phyloP scores from a whole-genome alignment of 2,888 invertebrate genomes.

The Tetragonula carbonaria region DNA sequence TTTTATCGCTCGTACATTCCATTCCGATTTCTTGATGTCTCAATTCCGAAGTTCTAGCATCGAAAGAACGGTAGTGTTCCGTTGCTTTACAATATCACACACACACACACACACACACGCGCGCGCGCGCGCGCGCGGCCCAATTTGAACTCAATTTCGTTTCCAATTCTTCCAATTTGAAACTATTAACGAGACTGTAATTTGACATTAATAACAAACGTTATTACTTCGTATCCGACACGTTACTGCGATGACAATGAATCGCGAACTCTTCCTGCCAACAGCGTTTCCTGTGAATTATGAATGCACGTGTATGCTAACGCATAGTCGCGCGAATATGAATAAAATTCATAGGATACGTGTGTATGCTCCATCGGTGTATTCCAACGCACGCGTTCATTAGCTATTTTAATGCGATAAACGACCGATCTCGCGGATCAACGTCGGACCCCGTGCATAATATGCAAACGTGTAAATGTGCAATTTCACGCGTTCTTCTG shows the following conservation, averaged over 20 bases:
- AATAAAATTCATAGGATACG: too few species aligned
- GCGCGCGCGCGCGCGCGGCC: too few species aligned
- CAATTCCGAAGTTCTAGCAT: too few species aligned
- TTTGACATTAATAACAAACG: too few species aligned
- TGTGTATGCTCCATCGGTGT: background rate
- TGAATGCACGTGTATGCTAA: too few species aligned
- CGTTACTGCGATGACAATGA: background rate
- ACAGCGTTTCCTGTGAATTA: too few species aligned
- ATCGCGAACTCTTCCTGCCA: background rate
- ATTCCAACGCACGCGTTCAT: conserved; percentile 55
- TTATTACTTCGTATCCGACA: background rate
- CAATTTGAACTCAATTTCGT: background rate
- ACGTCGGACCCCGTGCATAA: conserved; percentile 28
- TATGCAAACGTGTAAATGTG: conserved; percentile 35
- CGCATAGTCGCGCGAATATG: too few species aligned
- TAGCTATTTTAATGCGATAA: conserved; percentile 61
- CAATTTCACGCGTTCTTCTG: conserved; percentile 46
- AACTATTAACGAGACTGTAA: background rate
- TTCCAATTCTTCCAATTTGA: background rate
- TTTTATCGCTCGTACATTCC: too few species aligned
- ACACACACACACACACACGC: too few species aligned
- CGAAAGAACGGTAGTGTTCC: too few species aligned
- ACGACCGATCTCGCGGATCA: conserved; percentile 45
- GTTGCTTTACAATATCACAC: too few species aligned
- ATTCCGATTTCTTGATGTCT: too few species aligned